Conservation (phyloP, 2,797 vertebrate genomes). For the Sarcophilus harrisii region DNA sequence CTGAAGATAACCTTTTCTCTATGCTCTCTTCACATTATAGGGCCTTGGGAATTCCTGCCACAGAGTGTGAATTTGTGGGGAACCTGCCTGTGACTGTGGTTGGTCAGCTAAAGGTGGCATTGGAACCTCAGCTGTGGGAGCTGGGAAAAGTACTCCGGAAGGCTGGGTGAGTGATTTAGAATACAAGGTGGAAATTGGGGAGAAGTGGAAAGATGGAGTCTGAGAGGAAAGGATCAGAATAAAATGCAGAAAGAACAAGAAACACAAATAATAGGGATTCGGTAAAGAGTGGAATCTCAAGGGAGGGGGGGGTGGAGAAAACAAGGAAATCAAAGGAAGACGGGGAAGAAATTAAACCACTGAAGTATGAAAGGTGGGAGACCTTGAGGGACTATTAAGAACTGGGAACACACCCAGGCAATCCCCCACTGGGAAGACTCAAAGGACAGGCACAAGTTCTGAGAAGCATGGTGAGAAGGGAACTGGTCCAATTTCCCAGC, state of each 20-base stretch:
- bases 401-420: background rate
- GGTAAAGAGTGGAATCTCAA: background rate
- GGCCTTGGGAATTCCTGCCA: conserved; percentile 89
- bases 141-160: conserved; percentile 84
- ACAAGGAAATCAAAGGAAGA: background rate
- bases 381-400: conserved; percentile 4
- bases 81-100: conserved; percentile 88
- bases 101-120: conserved; percentile 88
- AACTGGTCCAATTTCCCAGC: conserved; percentile 22
- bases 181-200: background rate
- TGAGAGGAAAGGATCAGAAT: background rate
- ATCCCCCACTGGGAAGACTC: background rate
- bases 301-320: background rate
- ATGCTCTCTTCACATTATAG: conserved; percentile 76
- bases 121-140: conserved; percentile 88
- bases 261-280: background rate
- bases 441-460: background rate
- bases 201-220: background rate
- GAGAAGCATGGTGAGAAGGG: background rate
- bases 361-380: background rate
- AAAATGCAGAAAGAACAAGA: conserved; percentile 8
- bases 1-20: conserved; percentile 5
- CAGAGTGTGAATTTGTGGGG: conserved; percentile 91
- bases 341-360: background rate
- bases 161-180: conserved; percentile 83